Percentiles rank a stretch among this genome's conserved stretches.
Conservation (phyloP, 2,888 invertebrate genomes). For the Acleris holmiana region DNA sequence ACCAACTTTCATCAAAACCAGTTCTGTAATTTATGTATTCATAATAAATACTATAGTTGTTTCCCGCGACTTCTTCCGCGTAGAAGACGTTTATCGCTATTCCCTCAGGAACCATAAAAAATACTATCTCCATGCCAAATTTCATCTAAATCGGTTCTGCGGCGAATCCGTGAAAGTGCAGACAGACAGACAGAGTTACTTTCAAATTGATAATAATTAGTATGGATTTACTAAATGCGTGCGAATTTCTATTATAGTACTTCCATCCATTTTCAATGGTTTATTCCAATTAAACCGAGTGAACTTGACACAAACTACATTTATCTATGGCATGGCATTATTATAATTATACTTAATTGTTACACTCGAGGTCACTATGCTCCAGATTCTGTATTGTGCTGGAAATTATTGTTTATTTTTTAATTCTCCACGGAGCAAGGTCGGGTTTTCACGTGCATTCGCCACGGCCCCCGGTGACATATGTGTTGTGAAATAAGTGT, state of each 20-base stretch:
- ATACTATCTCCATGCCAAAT: no score
- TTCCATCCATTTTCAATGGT: conserved; percentile 16
- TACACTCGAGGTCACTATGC: conserved; percentile 22
- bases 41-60: no score
- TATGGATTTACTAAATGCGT: background rate
- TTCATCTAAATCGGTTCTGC: no score
- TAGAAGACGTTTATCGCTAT: no score
- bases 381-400: conserved; percentile 17
- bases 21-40: no score
- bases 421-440: conserved; percentile 4
- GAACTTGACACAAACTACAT: conserved; percentile 33
- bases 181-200: no score
- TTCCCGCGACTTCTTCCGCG: no score
- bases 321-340: conserved; percentile 13
- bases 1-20: no score
- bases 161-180: no score
- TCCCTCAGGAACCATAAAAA: no score
- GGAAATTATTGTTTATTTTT: conserved; percentile 15
- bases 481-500: conserved; percentile 4
- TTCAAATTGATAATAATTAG: no score
- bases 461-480: background rate
- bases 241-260: background rate
- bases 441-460: conserved; percentile 14
- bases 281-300: conserved; percentile 20
- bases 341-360: conserved; percentile 5